Conservation (phyloP, 2,888 invertebrate species). For the Tuta absoluta region DNA sequence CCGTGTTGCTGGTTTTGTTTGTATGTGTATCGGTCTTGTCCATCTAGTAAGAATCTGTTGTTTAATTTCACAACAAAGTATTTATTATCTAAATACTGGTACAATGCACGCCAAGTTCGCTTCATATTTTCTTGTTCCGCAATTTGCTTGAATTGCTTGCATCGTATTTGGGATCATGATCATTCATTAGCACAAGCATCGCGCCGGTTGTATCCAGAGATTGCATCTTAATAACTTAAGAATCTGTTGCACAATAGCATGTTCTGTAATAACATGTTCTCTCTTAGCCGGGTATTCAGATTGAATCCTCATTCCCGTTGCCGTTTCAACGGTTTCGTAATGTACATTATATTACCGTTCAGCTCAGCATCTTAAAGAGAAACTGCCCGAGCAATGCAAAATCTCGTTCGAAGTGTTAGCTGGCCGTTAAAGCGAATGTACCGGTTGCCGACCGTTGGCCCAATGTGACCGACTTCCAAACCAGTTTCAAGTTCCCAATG, state of each 20-base stretch:
- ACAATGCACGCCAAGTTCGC: not conserved
- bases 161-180: constrained; percentile 1
- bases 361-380: not conserved
- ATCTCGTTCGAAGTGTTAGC: constrained; percentile 28
- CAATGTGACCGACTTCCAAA: constrained; percentile 56
- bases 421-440: constrained; percentile 41
- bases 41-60: constrained; percentile 46
- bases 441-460: constrained; percentile 45
- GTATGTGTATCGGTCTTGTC: constrained; percentile 45
- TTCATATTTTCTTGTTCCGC: not conserved
- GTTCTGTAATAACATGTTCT: constrained; percentile 3
- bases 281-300: not conserved
- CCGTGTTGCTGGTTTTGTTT: constrained; percentile 46
- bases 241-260: not conserved
- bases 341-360: constrained; percentile 21
- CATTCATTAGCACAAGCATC: not conserved
- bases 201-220: not conserved
- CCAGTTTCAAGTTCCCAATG: constrained; percentile 62
- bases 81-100: constrained; percentile 8
- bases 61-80: constrained; percentile 37
- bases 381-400: constrained; percentile 22
- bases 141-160: not conserved
- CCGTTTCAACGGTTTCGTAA: constrained; percentile 25
- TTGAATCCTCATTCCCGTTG: not conserved
- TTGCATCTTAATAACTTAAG: not conserved